Evolutionary conservation across 1,140 invertebrate species (phyloP), one percentile per base, ranked within the genome.

Genomic region (Neodiprion fabricii): DNA sequence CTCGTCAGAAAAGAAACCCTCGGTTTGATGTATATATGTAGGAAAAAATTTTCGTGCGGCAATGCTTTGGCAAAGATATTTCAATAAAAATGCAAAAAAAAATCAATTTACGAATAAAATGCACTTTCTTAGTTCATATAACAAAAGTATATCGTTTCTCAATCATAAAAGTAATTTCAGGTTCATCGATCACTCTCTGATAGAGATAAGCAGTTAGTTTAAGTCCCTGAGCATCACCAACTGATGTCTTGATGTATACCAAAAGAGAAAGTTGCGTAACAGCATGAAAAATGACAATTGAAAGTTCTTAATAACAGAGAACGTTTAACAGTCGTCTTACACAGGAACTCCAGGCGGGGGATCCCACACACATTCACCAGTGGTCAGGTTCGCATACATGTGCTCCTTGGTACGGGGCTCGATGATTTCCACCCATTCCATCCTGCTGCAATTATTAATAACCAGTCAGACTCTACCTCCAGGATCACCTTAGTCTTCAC

Each of bases 401-500:
- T 97, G 96, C 90, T 99, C 97, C 90, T 97, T 96, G 79, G 97
- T 97, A 85, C 96, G 94, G 79, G 98, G 98, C 87, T 99, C 98
- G 89, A 99, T 97, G 84, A 99, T 99, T 91, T 99, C 98, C 86
- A 99, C 97, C 98, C 98, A 99, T 93, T 99, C 96, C 91, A 96
- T 94, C 89, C 94, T 89, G 85, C 81, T 93, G 85, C 85, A 91
- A 90, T 77, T 72, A 70, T 75, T 73, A 78, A 78, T 72, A 70
- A 3, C 12, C 61, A 65, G 17, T 17, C 68, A 12, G 28, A 40
- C n/a, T 70, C 14, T n/a, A 70, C 28, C 28, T 14, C 8, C 12
- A 70, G 28, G 2, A 70, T 70, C 14, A 40, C 12, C 28, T 17
- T 70, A 21, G 9, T n/a, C 2, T n/a, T 4, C 9, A 17, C 9